Percentiles rank a stretch among this genome's conserved stretches.
Conservation (phyloP, 2,888 invertebrate species). For the Leucoma salicis region DNA sequence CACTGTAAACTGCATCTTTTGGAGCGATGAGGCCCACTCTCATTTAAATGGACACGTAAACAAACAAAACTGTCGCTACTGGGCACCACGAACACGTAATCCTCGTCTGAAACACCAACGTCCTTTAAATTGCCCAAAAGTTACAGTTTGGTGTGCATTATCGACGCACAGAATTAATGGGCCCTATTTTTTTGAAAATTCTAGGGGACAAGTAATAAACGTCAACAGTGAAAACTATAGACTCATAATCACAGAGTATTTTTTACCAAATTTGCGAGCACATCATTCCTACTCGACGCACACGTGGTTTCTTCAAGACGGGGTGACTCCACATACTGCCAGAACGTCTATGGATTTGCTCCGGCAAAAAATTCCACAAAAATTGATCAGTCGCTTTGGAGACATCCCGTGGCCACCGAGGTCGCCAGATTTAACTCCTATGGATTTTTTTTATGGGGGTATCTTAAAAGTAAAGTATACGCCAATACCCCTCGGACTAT, state of each 20-base stretch:
- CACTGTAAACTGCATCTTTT: no score
- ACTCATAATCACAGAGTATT: background rate
- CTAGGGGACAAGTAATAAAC: slow-evolving; percentile 12
- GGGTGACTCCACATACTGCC: background rate
- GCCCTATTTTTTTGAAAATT: slow-evolving; percentile 26
- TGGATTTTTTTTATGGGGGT: background rate
- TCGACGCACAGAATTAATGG: slow-evolving; percentile 21
- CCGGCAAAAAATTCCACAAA: background rate
- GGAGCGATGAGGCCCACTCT: no score
- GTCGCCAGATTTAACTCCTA: slow-evolving; percentile 17
- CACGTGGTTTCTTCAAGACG: background rate
- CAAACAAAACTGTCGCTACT: background rate
- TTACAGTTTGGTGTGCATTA: slow-evolving; percentile 26
- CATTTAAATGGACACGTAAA: background rate
- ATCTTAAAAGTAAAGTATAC: no score
- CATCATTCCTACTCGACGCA: background rate
- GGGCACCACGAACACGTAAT: background rate
- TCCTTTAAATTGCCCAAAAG: slow-evolving; percentile 7
- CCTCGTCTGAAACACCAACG: slow-evolving; percentile 24
- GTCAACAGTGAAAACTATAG: slow-evolving; percentile 21
- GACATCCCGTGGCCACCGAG: slow-evolving; percentile 23
- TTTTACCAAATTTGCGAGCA: slow-evolving; percentile 20
- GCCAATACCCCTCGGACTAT: background rate
- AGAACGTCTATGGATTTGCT: background rate
- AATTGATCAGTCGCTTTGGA: slow-evolving; percentile 18